Evolutionary conservation across 2,113 vertebrate species (phyloP).

Genomic region (Pollimyrus isidori): DNA sequence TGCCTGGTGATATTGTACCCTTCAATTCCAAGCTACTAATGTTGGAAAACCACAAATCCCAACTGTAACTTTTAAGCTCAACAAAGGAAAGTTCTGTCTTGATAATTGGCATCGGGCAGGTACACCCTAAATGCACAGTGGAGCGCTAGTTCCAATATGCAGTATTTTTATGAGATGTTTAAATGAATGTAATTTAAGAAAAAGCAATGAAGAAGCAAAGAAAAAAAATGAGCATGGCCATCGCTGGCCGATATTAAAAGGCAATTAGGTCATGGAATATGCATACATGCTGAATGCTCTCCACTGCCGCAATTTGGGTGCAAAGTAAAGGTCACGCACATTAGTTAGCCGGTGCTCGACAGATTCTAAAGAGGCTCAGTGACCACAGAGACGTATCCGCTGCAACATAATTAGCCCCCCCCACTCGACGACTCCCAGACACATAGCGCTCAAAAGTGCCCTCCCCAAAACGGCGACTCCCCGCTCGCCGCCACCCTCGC

Average conservation of each 20-base stretch:
- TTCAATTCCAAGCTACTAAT: background rate
- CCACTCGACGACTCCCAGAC: background rate
- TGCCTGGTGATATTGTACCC: background rate
- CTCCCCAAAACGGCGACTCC: constrained; percentile 58
- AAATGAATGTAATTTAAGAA: background rate
- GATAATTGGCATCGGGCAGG: background rate
- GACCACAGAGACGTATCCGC: constrained; percentile 59
- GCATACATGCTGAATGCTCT: constrained; percentile 57
- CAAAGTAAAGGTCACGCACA: constrained; percentile 58
- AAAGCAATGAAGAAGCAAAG: background rate
- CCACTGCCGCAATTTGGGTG: constrained; percentile 52
- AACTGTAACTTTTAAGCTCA: background rate
- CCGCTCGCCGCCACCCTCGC: constrained; percentile 30
- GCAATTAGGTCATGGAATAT: constrained; percentile 53
- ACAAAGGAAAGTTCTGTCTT: background rate
- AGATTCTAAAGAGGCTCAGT: constrained; percentile 60
- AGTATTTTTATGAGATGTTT: constrained; percentile 6
- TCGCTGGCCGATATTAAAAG: constrained; percentile 30
- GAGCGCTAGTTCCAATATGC: background rate
- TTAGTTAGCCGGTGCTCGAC: constrained; percentile 56
- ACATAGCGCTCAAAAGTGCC: constrained; percentile 36
- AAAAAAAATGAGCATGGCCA: background rate
- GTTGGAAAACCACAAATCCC: background rate
- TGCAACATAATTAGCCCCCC: constrained; percentile 66
- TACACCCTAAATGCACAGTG: background rate